Percentiles rank a stretch among this genome's conserved stretches.
phyloP scores from a whole-genome alignment of 2,797 vertebrate species.

The Eulemur mongoz region DNA sequence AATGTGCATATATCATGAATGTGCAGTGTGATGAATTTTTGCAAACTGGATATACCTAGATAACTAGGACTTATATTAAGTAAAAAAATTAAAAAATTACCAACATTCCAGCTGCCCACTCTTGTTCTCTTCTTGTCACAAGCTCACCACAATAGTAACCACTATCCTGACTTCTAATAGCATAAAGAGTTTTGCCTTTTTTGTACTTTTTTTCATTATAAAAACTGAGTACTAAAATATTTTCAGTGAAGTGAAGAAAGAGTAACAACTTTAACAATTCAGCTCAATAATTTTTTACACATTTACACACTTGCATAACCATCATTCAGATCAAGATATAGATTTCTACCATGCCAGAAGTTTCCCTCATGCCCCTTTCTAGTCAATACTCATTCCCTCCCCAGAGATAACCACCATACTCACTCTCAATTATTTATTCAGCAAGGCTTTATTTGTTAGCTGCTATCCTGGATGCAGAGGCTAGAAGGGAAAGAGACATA shows the following conservation, averaged over 20 bases:
- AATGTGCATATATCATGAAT: neutral
- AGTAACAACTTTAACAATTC: neutral
- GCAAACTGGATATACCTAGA: neutral
- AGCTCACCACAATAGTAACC: neutral
- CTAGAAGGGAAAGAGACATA: neutral
- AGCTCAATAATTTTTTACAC: neutral
- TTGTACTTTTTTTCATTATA: neutral
- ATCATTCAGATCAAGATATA: neutral
- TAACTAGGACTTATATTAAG: neutral
- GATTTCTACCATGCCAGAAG: neutral
- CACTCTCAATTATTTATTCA: neutral
- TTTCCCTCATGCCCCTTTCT: neutral
- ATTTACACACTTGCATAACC: neutral
- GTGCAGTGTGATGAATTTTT: neutral
- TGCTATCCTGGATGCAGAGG: neutral
- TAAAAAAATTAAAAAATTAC: neutral
- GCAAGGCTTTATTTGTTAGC: neutral
- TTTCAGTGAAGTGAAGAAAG: neutral
- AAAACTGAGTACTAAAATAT: neutral
- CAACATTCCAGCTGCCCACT: neutral
- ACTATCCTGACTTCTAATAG: neutral
- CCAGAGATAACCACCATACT: neutral
- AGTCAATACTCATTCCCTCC: neutral
- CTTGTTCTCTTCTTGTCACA: neutral
- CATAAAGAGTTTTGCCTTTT: neutral